Evolutionary conservation across 2,888 invertebrate species (phyloP).

Genomic region (Sinodicranocentrus sp.): DNA sequence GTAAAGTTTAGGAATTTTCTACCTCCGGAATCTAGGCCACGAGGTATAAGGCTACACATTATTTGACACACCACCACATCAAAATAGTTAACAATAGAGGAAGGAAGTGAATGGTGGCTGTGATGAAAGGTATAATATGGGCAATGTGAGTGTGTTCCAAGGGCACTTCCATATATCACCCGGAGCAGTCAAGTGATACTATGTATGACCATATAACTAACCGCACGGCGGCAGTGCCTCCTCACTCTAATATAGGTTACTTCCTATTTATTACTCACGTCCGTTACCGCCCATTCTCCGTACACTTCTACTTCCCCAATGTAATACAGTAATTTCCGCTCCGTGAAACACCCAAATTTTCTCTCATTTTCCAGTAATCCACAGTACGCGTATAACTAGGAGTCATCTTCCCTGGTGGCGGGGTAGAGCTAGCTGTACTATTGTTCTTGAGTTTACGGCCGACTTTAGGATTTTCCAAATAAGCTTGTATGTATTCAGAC

Average conservation of each 20-base stretch:
- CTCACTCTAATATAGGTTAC: slow-evolving; percentile 42
- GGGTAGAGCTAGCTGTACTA: no score
- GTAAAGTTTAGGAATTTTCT: no score
- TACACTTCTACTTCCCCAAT: slow-evolving; percentile 49
- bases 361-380: slow-evolving; percentile 30
- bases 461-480: no score
- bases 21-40: neutral
- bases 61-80: slow-evolving; percentile 4
- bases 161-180: no score
- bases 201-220: no score
- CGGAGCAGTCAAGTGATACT: no score
- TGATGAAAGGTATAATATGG: neutral
- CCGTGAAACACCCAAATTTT: slow-evolving; percentile 27
- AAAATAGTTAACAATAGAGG: neutral
- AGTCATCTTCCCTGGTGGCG: no score
- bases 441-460: no score
- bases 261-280: slow-evolving; percentile 47
- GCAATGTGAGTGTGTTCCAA: neutral
- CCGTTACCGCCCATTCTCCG: slow-evolving; percentile 45
- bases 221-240: slow-evolving; percentile 15
- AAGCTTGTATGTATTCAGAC: no score
- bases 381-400: neutral
- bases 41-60: slow-evolving; percentile 8
- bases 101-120: slow-evolving; percentile 13
- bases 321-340: slow-evolving; percentile 48